A percentile compares a stretch with the other conserved stretches of the same genome.
These are phyloP conservation scores for Selenia dentaria DNA, from an alignment of 2,888 invertebrate species.

Conservation along the genomic window DNA sequence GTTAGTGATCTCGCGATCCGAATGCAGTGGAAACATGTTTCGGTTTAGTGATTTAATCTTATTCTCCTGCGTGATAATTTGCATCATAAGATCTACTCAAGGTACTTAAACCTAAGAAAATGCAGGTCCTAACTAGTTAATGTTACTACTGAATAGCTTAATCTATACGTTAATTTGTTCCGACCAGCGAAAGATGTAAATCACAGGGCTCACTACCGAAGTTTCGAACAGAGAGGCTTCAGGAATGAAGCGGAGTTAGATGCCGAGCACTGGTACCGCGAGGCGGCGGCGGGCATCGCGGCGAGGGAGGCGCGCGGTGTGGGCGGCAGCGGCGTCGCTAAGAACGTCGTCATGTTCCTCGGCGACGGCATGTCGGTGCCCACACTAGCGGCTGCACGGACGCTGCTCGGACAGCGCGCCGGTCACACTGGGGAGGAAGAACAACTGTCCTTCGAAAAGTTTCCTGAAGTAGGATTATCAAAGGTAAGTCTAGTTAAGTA, in stretches of 20 bases:
- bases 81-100: not conserved
- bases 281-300: slow-evolving; percentile 64
- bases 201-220: slow-evolving; percentile 6
- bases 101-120: no score
- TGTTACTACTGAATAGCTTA: no score
- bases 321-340: slow-evolving; percentile 40
- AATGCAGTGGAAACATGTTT: not conserved
- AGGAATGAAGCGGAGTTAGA: slow-evolving; percentile 33
- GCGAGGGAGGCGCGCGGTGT: slow-evolving; percentile 38
- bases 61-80: not conserved
- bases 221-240: not conserved
- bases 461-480: slow-evolving; percentile 86
- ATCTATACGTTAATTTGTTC: not conserved
- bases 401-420: slow-evolving; percentile 85
- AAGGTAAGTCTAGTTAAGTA: no score
- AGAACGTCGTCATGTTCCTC: slow-evolving; percentile 88
- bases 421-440: slow-evolving; percentile 84
- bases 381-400: slow-evolving; percentile 87
- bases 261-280: slow-evolving; percentile 69
- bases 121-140: no score
- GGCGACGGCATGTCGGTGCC: slow-evolving; percentile 91
- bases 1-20: not conserved
- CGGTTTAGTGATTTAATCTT: not conserved
- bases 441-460: slow-evolving; percentile 85
- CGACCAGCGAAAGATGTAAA: slow-evolving; percentile 18